Conservation (phyloP, 2,888 invertebrate genomes). For the Hymenopus coronatus region DNA sequence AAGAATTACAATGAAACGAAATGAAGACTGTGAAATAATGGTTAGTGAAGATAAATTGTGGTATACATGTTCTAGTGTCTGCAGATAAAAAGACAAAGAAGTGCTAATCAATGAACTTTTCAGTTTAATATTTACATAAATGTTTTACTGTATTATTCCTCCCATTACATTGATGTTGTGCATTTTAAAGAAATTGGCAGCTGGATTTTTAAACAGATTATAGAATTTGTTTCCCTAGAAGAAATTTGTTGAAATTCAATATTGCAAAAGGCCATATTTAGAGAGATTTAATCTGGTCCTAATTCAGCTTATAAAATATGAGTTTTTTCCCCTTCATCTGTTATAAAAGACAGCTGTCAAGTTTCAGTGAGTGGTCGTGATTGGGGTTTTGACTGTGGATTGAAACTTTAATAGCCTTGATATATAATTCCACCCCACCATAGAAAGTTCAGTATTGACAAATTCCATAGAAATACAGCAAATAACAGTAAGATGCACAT, state of each 20-base stretch:
- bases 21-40: constrained; percentile 21
- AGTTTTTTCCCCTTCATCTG: too few species aligned
- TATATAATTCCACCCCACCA: too few species aligned
- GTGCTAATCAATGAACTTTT: background rate
- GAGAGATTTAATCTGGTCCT: background rate
- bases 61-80: background rate
- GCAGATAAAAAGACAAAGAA: background rate
- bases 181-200: background rate
- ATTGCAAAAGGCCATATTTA: background rate
- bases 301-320: too few species aligned
- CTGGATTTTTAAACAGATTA: background rate
- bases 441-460: too few species aligned
- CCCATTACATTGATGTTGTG: constrained; percentile 2
- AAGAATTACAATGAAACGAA: constrained; percentile 17
- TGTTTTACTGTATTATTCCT: background rate
- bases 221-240: background rate
- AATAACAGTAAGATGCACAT: too few species aligned
- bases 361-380: background rate
- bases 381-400: background rate
- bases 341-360: background rate
- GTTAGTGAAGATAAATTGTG: constrained; percentile 11
- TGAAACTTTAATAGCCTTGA: too few species aligned
- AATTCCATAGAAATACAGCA: too few species aligned
- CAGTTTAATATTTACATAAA: constrained; percentile 8
- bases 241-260: background rate